Base-by-base conservation (phyloP, 2,888 invertebrate species). In the Amphipyra berbera region DNA sequence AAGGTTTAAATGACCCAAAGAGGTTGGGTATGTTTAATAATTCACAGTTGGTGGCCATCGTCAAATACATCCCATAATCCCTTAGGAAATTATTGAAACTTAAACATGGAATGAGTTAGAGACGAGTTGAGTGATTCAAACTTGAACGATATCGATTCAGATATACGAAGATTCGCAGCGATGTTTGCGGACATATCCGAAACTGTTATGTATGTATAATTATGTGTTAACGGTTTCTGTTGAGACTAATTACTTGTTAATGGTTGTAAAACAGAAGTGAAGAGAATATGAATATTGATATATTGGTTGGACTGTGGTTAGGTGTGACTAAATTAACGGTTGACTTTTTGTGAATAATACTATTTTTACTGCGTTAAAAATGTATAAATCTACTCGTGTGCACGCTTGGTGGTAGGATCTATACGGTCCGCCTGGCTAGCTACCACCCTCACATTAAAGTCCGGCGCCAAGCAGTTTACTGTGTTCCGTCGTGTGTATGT, bases 71-170 rank as follows among this genome's bases (percentile, higher is more conserved):
- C 82, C 84, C 68, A 64, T 76, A 78, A 80, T 90, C 93, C 91
- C 92, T 27, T 63, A 90, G 92, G 93, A 93, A 92, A 93, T 93
- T 89, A 92, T 88, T 82, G 86, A 88, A 92, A 92, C 90, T 92
- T 91, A 90, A 91, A 91, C 88, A 87, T 69, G 81, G 86, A 88
- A 88, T 82, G 85, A 83, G 70, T 77, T 77, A 70, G 73, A 52
- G 84, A 82, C 71, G 83, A 82, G 79, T 76, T 78, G 76, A 77
- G 83, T 82, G 79, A 85, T 88, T 85, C 69, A 79, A 82, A 82
- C 73, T 80, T 61, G 62, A 73, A 73, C 66, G 44, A 66, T 78
- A 77, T 81, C 79, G 79, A 81, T 80, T 68, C 53, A 40, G 48
- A 15, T 58, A 54, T 46, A 21, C 41, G 55, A 41, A 67, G 77